phyloP scores from a whole-genome alignment of 2,113 vertebrate genomes.

The Amblyopsis rosae region DNA sequence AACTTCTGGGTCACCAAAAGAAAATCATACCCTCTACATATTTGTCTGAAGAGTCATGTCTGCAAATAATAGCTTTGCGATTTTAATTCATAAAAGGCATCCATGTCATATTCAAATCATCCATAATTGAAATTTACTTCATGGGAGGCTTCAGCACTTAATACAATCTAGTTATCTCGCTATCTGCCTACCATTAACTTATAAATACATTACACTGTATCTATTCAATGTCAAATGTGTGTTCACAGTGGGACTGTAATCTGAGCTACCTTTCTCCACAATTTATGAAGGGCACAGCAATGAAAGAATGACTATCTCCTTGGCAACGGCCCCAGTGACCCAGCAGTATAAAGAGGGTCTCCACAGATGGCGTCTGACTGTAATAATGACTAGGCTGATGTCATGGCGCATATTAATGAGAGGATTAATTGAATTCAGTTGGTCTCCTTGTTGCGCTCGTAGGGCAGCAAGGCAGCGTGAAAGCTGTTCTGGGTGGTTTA shows the following conservation, averaged over 20 bases:
- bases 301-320: slow-evolving; percentile 38
- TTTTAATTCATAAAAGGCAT: too few species aligned
- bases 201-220: slow-evolving; percentile 14
- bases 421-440: slow-evolving; percentile 38
- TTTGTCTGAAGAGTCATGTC: too few species aligned
- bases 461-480: neutral
- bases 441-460: neutral
- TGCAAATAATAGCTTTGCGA: too few species aligned
- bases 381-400: too few species aligned
- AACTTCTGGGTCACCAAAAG: too few species aligned
- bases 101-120: too few species aligned
- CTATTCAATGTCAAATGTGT: slow-evolving; percentile 1
- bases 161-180: neutral
- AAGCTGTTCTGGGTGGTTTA: neutral
- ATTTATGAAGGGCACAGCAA: slow-evolving; percentile 24
- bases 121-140: too few species aligned
- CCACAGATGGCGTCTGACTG: slow-evolving; percentile 42
- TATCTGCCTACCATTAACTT: neutral
- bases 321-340: slow-evolving; percentile 40
- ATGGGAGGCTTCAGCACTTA: neutral
- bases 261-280: slow-evolving; percentile 21
- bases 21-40: too few species aligned
- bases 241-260: slow-evolving; percentile 23
- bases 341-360: slow-evolving; percentile 38
- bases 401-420: slow-evolving; percentile 57